Percentiles rank a stretch among this genome's conserved stretches.
Evolutionary conservation across 2,888 invertebrate genomes (phyloP).

Genomic region (Chloroclystis v-ata): DNA sequence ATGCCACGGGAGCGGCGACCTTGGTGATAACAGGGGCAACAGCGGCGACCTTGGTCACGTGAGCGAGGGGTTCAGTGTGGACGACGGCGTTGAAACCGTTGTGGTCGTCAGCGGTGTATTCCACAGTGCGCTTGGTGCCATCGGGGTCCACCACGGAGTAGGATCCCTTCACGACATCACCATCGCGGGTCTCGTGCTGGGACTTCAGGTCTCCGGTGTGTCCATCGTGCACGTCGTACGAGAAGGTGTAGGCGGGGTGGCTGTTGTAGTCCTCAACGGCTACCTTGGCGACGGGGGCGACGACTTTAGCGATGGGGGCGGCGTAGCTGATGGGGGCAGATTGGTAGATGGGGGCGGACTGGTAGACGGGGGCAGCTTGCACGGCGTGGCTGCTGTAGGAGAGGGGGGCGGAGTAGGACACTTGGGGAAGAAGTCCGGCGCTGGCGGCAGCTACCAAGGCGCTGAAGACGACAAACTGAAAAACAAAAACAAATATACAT

Average conservation of each 20-base stretch:
- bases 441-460: slow-evolving; percentile 47
- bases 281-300: slow-evolving; percentile 36
- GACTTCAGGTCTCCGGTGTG: slow-evolving; percentile 71
- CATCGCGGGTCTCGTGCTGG: slow-evolving; percentile 68
- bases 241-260: slow-evolving; percentile 59
- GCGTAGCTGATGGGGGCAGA: slow-evolving; percentile 47
- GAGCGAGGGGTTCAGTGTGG: slow-evolving; percentile 58
- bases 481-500: slow-evolving; percentile 19
- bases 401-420: slow-evolving; percentile 37
- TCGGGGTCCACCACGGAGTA: slow-evolving; percentile 72
- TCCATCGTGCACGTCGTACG: slow-evolving; percentile 70
- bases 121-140: slow-evolving; percentile 70
- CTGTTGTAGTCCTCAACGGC: slow-evolving; percentile 44
- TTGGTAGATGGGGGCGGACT: slow-evolving; percentile 29
- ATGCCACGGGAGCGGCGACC: slow-evolving; percentile 31
- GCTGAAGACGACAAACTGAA: slow-evolving; percentile 49
- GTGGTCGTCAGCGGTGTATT: slow-evolving; percentile 71
- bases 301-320: slow-evolving; percentile 39
- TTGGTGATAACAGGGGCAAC: slow-evolving; percentile 33
- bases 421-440: slow-evolving; percentile 45
- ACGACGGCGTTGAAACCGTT: slow-evolving; percentile 76
- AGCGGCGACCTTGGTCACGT: slow-evolving; percentile 39
- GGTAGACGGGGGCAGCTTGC: slow-evolving; percentile 13
- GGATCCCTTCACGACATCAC: slow-evolving; percentile 71
- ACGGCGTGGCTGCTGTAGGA: slow-evolving; percentile 36